Conservation (phyloP, 2,113 vertebrate species). For the Hippocampus zosterae region DNA sequence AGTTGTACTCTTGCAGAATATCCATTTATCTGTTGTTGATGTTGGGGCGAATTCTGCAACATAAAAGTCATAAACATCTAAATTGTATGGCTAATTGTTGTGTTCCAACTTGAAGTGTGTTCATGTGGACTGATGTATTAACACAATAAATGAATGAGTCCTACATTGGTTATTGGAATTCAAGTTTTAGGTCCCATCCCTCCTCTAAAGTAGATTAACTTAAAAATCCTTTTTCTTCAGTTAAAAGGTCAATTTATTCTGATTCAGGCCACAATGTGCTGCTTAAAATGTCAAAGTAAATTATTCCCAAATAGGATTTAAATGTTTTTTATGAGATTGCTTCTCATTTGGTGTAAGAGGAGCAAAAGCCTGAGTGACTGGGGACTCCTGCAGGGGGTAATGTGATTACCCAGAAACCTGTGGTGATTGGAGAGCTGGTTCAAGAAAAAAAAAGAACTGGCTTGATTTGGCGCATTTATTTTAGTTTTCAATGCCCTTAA, state of each 20-base stretch:
- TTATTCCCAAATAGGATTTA: background rate
- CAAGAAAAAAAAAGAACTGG: conserved; percentile 3
- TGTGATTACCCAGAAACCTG: conserved; percentile 47
- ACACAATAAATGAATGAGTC: conserved; percentile 40
- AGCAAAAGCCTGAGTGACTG: conserved; percentile 7
- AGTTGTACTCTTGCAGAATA: conserved; percentile 28
- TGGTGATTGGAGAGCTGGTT: conserved; percentile 25
- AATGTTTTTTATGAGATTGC: background rate
- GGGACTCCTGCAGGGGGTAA: conserved; percentile 44
- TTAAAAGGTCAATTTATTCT: background rate
- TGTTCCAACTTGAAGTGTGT: conserved; percentile 24
- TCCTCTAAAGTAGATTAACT: conserved; percentile 19
- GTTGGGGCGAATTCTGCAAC: conserved; percentile 28
- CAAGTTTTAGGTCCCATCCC: conserved; percentile 5
- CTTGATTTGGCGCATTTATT: conserved; percentile 29
- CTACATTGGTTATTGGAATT: conserved; percentile 34
- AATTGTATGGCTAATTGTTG: conserved; percentile 21
- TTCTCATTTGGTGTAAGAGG: conserved; percentile 3
- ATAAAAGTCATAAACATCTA: conserved; percentile 22
- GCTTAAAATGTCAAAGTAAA: conserved; percentile 9
- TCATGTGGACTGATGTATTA: conserved; percentile 39
- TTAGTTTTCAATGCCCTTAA: conserved; percentile 4
- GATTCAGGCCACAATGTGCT: background rate
- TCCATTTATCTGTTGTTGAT: conserved; percentile 23
- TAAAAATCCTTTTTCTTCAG: background rate